Base-by-base conservation (phyloP, 2,888 invertebrate genomes). In the Drosophila melanosoma region DNA sequence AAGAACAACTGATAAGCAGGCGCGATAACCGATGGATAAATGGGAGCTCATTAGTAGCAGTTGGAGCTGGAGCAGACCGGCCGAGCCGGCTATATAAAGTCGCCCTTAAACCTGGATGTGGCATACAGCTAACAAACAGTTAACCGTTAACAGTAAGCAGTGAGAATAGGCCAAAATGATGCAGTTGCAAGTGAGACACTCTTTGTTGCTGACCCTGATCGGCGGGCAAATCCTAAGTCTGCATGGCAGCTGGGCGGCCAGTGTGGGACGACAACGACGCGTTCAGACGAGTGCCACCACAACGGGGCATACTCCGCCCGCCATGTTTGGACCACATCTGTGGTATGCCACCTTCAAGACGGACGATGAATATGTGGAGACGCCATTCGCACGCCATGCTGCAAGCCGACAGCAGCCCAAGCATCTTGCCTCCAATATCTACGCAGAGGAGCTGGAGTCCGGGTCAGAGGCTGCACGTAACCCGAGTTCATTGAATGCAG, bases 1-100 rank as follows among this genome's bases (percentile, higher is more conserved):
- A 38, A n/a, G n/a, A 36, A 26, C 38, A 38, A 69, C 73, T 72
- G 83, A 85, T 83, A 86, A 86, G 71, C 69, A 38, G 15, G 11
- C 2, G 26, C 74, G 87, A 87, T 83, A 83, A 85, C 32, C 40
- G 54, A 0, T 56, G 69, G 73, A 83, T 79, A 83, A 88, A 85
- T 77, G 81, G 72, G 40, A 29, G 59, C 71, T 88, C 84, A 85
- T 85, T 85, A 85, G 87, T 69, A 15, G 59, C 11, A 36, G 20
- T 23, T n/a, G 36, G 20, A 56, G 42, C 29, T 57, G 40, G 42
- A 52, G 40, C 26, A 32, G 32, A 33, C 33, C 26, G 2, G 29
- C 29, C 29, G 29, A 6, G 29, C 5, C 29, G 6, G 33, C 36
- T 79, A 79, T 79, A 70, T 64, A 81, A 80, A 15, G 26, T 52